Evolutionary conservation across 1,140 invertebrate genomes (phyloP), one percentile per base, ranked within the genome.

Genomic region (Drosophila lowei): DNA sequence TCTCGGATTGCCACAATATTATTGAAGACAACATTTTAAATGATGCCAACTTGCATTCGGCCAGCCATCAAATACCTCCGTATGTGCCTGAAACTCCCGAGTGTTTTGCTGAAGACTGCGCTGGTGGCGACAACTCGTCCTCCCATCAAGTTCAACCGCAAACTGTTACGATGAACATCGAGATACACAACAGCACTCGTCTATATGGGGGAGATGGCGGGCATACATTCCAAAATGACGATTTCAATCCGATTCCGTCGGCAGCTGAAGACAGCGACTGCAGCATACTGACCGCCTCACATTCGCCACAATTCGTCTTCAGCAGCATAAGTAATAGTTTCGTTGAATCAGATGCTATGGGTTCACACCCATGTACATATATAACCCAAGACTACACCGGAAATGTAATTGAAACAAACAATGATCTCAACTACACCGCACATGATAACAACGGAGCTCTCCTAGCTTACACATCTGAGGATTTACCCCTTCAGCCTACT

Each of bases 21-120:
- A 72, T 30, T 41, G 79, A 90, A 50, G 78, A 90, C n/a, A 88
- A 80, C 38, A 90, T 88, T 72, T 79, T 90, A 9, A 78, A 89
- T 43, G 90, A 91, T 77, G 90, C 90, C 18, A 91, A 91, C 70
- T 62, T 91, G 67, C 86, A 91, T 88, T 86, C 86, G 57, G 90
- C 90, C 53, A 91, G 90, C 77, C 84, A 90, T 72, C 77, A 86
- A 56, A 46, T 79, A 71, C 47, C 63, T 53, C 61, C 72, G 58
- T 89, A 55, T 72, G 72, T 74, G 65, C 63, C 73, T 59, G 84
- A 89, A 54, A 52, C 43, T 25, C 64, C 77, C 48, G 84, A 88
- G 15, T 88, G 84, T 34, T 89, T 67, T 34, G 44, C 50, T 38
- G 84, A 89, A 28, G 84, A 88, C 28, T 88, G 74, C 28, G 74